Evolutionary conservation across 2,113 vertebrate species (phyloP).

Genomic region (human (Homo sapiens)): DNA sequence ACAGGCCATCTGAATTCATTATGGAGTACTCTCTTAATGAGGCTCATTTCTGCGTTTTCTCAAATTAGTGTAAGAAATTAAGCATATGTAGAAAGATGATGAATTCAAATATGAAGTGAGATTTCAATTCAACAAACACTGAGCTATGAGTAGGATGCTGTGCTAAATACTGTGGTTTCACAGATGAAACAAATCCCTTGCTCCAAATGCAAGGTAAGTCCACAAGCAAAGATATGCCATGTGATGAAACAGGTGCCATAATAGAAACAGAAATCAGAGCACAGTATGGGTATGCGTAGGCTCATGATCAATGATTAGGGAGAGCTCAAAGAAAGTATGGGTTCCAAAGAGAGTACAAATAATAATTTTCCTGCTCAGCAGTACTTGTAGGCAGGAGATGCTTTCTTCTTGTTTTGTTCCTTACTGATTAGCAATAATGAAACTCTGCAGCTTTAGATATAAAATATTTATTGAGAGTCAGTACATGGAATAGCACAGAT

Average conservation of each 20-base stretch:
- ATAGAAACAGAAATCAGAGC: not conserved
- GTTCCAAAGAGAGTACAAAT: not conserved
- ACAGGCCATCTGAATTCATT: not conserved
- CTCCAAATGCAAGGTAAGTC: not conserved
- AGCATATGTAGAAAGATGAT: not conserved
- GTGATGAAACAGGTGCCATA: not conserved
- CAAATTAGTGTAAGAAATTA: not conserved
- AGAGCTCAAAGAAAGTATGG: not conserved
- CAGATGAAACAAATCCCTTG: not conserved
- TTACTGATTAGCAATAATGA: conserved; percentile 2
- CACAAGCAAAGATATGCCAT: not conserved
- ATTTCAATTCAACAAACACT: conserved; percentile 1
- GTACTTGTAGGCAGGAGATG: not conserved
- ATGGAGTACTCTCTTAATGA: not conserved
- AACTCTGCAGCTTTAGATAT: not conserved
- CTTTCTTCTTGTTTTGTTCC: not conserved
- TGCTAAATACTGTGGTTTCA: not conserved
- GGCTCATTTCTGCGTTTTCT: not conserved
- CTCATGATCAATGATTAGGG: not conserved
- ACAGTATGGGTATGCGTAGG: not conserved
- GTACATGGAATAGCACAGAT: not conserved
- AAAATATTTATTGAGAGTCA: not conserved
- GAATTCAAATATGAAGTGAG: not conserved
- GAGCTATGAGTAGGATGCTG: not conserved
- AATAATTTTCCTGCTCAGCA: not conserved